A percentile compares a stretch with the other conserved stretches of the same genome.
Conservation (phyloP, 2,888 invertebrate species). For the Brachyopa scutellaris region DNA sequence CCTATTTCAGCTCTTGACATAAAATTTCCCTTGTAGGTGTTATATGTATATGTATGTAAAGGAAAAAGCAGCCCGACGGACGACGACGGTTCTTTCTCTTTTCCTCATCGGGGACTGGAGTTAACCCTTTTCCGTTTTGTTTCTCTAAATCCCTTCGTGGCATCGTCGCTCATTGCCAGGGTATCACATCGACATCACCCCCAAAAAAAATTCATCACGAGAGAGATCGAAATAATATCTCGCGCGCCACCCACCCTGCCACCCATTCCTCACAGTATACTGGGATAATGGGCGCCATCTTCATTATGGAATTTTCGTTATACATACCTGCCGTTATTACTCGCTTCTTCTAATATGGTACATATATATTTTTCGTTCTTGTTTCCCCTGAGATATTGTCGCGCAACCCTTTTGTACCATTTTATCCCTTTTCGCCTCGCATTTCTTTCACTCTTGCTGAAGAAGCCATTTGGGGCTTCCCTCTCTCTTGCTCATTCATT, state of each 20-base stretch:
- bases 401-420: slow-evolving; percentile 47
- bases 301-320: slow-evolving; percentile 37
- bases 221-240: slow-evolving; percentile 3
- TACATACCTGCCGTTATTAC: slow-evolving; percentile 31
- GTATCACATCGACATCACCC: not conserved
- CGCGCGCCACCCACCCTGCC: slow-evolving; percentile 7
- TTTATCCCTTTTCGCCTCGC: slow-evolving; percentile 18
- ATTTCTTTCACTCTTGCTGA: slow-evolving; percentile 5
- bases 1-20: not conserved
- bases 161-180: slow-evolving; percentile 10
- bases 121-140: slow-evolving; percentile 27
- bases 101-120: not conserved
- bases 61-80: not conserved
- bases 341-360: not conserved
- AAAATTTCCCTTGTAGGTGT: not conserved
- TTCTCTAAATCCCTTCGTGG: not conserved
- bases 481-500: slow-evolving; percentile 34
- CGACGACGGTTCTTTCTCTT: slow-evolving; percentile 4
- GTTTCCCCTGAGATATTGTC: slow-evolving; percentile 51
- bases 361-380: slow-evolving; percentile 18
- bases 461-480: not conserved
- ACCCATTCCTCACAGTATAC: not conserved
- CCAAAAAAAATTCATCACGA: not conserved
- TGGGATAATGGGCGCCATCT: slow-evolving; percentile 58
- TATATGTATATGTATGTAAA: slow-evolving; percentile 2